Conservation (phyloP, 2,797 vertebrate genomes). For the Holocentrus rufus region DNA sequence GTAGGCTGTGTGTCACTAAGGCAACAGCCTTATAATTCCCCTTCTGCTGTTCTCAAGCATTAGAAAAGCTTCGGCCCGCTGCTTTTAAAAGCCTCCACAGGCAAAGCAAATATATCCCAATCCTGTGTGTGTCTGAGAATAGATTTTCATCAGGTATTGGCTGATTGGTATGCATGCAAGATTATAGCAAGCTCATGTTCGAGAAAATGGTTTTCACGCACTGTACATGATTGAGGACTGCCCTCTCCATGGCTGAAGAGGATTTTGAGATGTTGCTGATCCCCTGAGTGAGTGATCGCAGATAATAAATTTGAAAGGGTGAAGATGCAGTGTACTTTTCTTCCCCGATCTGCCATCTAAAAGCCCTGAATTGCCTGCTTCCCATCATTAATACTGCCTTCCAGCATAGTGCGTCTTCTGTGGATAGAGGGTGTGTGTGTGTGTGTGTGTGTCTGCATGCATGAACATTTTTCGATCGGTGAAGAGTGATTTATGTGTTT, state of each 20-base stretch:
- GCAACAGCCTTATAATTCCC: slow-evolving; percentile 68
- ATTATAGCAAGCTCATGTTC: neutral
- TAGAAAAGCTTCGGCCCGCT: slow-evolving; percentile 21
- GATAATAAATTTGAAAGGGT: neutral
- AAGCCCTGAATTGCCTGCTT: neutral
- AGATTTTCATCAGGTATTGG: neutral
- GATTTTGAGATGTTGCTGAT: neutral
- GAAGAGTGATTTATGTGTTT: slow-evolving; percentile 22
- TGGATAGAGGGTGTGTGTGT: neutral
- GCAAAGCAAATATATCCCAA: neutral
- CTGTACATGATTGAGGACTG: neutral
- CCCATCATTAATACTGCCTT: slow-evolving; percentile 8
- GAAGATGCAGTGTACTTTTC: neutral
- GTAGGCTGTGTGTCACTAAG: slow-evolving; percentile 68
- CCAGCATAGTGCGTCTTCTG: slow-evolving; percentile 9
- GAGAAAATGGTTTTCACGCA: neutral
- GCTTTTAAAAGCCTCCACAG: neutral
- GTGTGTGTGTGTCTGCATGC: neutral
- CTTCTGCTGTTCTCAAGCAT: slow-evolving; percentile 56
- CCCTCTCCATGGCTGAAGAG: neutral
- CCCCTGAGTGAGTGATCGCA: neutral
- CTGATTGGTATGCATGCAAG: neutral
- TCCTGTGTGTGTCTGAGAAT: neutral
- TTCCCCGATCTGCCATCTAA: neutral
- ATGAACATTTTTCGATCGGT: neutral